These are phyloP conservation scores for Helogale parvula DNA, from an alignment of 2,113 vertebrate genomes.

Conservation along the genomic window DNA sequence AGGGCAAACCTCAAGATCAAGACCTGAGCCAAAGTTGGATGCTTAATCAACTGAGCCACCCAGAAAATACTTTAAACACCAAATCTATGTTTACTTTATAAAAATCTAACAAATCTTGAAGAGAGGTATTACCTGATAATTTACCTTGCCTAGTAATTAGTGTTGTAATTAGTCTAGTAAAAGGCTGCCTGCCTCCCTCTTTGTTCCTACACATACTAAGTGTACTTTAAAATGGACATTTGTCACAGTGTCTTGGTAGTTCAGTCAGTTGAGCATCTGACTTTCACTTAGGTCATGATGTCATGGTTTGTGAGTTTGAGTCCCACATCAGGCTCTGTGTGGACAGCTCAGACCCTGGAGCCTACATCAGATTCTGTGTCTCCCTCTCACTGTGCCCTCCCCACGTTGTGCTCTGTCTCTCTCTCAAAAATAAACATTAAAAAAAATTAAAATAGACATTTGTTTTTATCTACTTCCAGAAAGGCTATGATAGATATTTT, in stretches of 20 bases:
- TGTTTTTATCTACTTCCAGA: conserved; percentile 4
- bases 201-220: neutral
- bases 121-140: neutral
- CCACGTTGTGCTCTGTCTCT: too few species aligned
- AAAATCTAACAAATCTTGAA: neutral
- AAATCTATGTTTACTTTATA: neutral
- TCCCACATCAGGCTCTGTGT: too few species aligned
- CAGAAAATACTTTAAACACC: neutral
- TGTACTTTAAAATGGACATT: neutral
- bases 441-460: neutral
- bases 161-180: neutral
- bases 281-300: too few species aligned
- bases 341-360: too few species aligned
- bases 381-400: too few species aligned
- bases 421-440: too few species aligned
- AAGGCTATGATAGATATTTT: neutral
- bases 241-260: neutral
- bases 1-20: too few species aligned
- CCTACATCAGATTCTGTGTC: too few species aligned
- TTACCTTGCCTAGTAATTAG: neutral
- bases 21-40: too few species aligned
- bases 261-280: too few species aligned
- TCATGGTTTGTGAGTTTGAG: too few species aligned
- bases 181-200: neutral
- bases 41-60: too few species aligned